phyloP scores from a whole-genome alignment of 2,113 vertebrate species.

The Pteruthius melanotis region DNA sequence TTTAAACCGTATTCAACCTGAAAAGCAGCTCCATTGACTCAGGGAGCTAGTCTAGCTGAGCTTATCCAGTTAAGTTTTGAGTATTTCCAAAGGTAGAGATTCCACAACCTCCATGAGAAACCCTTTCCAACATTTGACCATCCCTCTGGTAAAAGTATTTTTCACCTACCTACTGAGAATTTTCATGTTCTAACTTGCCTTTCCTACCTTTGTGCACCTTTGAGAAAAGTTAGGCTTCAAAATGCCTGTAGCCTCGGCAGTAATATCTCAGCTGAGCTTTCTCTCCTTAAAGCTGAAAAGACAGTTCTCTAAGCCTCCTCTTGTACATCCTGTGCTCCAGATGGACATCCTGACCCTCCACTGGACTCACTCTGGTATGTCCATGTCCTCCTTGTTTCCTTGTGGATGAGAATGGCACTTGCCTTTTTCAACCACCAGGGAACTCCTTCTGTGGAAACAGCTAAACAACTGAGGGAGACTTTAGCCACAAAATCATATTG shows the following conservation, averaged over 20 bases:
- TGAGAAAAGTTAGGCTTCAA: not conserved
- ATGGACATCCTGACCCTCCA: not conserved
- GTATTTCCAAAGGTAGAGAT: not conserved
- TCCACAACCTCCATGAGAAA: not conserved
- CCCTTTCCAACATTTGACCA: not conserved
- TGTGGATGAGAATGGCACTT: not conserved
- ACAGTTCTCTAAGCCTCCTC: not conserved
- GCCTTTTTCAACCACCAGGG: not conserved
- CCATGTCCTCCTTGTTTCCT: not conserved
- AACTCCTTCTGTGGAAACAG: not conserved
- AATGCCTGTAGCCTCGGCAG: not conserved
- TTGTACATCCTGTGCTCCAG: not conserved
- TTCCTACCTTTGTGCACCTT: not conserved
- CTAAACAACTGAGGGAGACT: not conserved
- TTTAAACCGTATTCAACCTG: not conserved
- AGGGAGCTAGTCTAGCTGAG: not conserved
- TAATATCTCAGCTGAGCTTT: not conserved
- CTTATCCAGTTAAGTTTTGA: not conserved
- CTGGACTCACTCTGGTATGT: not conserved
- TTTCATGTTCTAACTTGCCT: not conserved
- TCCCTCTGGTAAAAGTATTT: not conserved
- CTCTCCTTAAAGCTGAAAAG: not conserved
- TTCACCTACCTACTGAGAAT: not conserved
- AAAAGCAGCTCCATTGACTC: not conserved
- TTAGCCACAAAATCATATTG: not conserved